Percentiles rank a stretch among this genome's conserved stretches.
Conservation (phyloP, 92 coral and sea anemone genomes). For the Epizoanthus ramosus region DNA sequence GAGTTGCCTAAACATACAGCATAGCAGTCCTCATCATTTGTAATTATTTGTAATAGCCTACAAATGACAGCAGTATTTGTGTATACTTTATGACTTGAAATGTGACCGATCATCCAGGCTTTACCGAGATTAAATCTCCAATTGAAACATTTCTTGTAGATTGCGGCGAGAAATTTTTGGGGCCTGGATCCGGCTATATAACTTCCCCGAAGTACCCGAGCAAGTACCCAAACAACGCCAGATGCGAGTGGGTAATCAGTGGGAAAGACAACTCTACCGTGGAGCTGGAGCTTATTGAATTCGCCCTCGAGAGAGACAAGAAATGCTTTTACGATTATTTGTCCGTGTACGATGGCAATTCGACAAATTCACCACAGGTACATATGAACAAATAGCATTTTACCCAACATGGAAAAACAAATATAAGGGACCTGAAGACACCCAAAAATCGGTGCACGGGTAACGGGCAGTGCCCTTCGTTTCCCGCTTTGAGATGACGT, state of each 20-base stretch:
- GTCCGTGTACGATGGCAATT: conserved; percentile 60
- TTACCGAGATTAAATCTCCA: too few relatives aligned
- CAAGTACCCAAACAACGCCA: conserved; percentile 53
- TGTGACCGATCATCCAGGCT: too few relatives aligned
- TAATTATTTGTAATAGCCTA: too few relatives aligned
- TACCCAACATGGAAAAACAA: not conserved
- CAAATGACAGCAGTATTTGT: too few relatives aligned
- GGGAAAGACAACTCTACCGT: conserved; percentile 81
- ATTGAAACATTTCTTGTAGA: conserved; percentile 40
- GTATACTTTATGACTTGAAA: too few relatives aligned
- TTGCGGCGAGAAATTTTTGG: conserved; percentile 29
- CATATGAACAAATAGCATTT: not conserved
- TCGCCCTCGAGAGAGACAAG: conserved; percentile 85
- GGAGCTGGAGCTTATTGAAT: conserved; percentile 59
- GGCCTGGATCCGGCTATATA: conserved; percentile 51
- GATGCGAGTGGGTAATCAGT: conserved; percentile 67
- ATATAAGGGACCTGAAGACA: too few relatives aligned
- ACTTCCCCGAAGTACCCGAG: conserved; percentile 66
- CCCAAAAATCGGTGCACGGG: too few relatives aligned
- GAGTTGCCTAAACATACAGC: too few relatives aligned
- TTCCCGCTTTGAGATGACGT: too few relatives aligned
- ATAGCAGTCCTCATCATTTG: too few relatives aligned
- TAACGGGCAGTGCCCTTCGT: too few relatives aligned
- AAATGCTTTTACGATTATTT: conserved; percentile 89
- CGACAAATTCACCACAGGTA: conserved; percentile 20